Evolutionary conservation across 2,888 invertebrate species (phyloP).

Genomic region (Esperia sulphurella): DNA sequence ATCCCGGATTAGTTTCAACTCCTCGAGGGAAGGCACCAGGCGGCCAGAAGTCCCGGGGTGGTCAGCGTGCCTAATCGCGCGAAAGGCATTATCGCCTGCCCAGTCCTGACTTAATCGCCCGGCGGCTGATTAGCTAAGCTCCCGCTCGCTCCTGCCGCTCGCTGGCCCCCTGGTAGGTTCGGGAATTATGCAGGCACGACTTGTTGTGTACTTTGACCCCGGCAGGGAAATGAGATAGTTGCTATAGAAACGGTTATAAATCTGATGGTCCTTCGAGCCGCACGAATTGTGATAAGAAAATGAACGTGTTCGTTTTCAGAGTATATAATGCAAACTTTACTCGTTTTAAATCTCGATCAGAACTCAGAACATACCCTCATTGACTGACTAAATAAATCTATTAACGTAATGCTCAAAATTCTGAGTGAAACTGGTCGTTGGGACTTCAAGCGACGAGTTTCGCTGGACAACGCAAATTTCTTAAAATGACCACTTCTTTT

Average conservation of each 20-base stretch:
- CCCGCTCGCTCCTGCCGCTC: constrained; percentile 53
- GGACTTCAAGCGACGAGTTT: no score
- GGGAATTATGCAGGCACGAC: constrained; percentile 69
- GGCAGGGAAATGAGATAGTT: constrained; percentile 37
- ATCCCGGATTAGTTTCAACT: constrained; percentile 21
- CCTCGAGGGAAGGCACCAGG: constrained; percentile 42
- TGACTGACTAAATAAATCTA: no score
- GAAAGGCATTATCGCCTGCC: constrained; percentile 69
- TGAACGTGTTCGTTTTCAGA: no score
- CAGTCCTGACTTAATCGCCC: constrained; percentile 65
- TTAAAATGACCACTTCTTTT: no score
- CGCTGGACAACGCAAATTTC: no score
- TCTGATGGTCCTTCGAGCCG: not conserved
- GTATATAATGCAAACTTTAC: not conserved
- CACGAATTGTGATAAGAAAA: not conserved
- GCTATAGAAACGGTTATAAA: constrained; percentile 17
- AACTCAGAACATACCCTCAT: no score
- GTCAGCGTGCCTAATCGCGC: constrained; percentile 73
- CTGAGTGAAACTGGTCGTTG: no score
- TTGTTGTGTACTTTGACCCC: constrained; percentile 34
- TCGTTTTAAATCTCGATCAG: not conserved
- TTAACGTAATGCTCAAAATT: no score
- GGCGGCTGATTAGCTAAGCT: constrained; percentile 74
- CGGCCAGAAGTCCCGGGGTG: constrained; percentile 53
- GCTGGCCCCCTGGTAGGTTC: constrained; percentile 52